Percentiles rank a stretch among this genome's conserved stretches.
phyloP scores from a whole-genome alignment of 1,140 invertebrate genomes.

The Zaprionus lachaisei region DNA sequence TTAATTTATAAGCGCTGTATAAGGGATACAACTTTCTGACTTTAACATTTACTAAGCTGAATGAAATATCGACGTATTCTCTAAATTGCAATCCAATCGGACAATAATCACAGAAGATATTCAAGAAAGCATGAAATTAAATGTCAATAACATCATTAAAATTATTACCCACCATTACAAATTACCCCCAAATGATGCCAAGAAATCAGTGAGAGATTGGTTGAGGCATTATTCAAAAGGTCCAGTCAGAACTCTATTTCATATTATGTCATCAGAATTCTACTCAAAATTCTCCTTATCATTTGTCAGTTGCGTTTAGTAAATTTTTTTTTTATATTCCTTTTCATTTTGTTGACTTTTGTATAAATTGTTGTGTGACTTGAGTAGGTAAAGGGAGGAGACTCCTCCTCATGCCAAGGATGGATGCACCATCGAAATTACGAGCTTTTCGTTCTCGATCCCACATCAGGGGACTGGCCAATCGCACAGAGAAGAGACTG shows the following conservation, averaged over 20 bases:
- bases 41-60: no score
- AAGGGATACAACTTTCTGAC: no score
- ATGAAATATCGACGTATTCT: no score
- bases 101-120: no score
- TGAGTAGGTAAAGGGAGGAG: background rate
- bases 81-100: no score
- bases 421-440: slow-evolving; percentile 2
- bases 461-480: background rate
- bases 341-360: background rate
- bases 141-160: no score
- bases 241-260: no score
- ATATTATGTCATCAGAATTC: background rate
- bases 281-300: background rate
- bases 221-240: background rate
- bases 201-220: background rate
- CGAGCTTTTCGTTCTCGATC: background rate
- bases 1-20: no score
- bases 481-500: background rate
- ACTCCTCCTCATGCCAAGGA: background rate
- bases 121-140: no score
- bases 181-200: background rate
- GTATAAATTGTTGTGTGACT: background rate
- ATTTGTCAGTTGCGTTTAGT: background rate
- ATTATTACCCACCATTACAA: no score
- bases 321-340: background rate